Evolutionary conservation across 2,888 invertebrate species (phyloP).

Genomic region (Dorcus parallelipipedus): DNA sequence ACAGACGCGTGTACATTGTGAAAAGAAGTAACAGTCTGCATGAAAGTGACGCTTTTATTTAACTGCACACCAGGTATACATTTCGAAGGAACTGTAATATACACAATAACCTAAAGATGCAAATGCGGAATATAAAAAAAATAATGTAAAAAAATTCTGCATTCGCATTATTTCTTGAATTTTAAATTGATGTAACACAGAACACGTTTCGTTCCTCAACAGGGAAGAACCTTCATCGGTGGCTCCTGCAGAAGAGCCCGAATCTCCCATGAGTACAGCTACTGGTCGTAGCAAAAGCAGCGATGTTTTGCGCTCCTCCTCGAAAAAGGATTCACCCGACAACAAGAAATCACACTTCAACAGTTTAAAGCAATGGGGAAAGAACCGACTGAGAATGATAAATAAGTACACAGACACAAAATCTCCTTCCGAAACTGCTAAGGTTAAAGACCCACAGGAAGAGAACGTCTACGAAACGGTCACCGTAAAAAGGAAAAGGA

Average conservation of each 20-base stretch:
- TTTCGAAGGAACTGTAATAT: too few relatives aligned
- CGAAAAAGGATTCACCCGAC: conserved; percentile 63
- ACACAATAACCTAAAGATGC: background rate
- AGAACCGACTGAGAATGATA: conserved; percentile 72
- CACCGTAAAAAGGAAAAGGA: conserved; percentile 60
- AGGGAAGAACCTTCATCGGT: conserved; percentile 14
- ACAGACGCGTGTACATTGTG: background rate
- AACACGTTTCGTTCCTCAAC: conserved; percentile 9
- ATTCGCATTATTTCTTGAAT: background rate
- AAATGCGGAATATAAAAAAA: background rate
- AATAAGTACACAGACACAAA: conserved; percentile 61
- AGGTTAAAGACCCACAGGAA: conserved; percentile 61
- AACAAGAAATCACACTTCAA: conserved; percentile 70
- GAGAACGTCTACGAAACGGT: conserved; percentile 66
- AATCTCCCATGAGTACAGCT: conserved; percentile 53
- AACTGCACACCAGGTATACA: background rate
- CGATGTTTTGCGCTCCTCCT: conserved; percentile 61
- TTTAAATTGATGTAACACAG: background rate
- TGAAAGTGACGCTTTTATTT: background rate
- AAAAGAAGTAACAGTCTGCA: background rate
- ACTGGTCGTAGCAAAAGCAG: conserved; percentile 71
- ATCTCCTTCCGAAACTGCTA: conserved; percentile 44
- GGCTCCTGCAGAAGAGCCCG: conserved; percentile 28
- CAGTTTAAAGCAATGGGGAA: conserved; percentile 81
- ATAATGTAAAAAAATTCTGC: background rate